phyloP scores from a whole-genome alignment of 1,140 invertebrate species.

The Berghia stephanieae region DNA sequence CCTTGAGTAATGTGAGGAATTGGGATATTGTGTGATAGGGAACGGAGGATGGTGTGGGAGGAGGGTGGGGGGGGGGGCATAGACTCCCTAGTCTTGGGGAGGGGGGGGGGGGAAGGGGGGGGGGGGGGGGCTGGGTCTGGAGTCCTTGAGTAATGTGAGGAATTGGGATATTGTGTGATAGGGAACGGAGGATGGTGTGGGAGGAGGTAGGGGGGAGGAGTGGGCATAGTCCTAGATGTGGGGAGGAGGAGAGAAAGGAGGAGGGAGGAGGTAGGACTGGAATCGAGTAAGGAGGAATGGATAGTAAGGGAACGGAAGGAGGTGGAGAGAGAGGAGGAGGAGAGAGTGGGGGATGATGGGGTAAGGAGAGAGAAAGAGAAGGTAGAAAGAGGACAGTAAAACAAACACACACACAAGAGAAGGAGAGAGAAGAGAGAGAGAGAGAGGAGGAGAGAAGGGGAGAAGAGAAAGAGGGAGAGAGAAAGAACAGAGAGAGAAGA shows the following conservation, averaged over 20 bases:
- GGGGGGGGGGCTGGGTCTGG: background rate
- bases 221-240: background rate
- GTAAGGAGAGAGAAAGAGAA: background rate
- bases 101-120: background rate
- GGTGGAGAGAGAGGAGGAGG: background rate
- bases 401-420: background rate
- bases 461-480: background rate
- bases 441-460: background rate
- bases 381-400: background rate
- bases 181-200: background rate
- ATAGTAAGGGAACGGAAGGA: background rate
- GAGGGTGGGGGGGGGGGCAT: too few relatives aligned
- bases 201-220: background rate
- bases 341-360: background rate
- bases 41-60: too few relatives aligned
- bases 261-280: background rate
- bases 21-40: too few relatives aligned
- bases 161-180: too few relatives aligned
- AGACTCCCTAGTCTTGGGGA: too few relatives aligned
- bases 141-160: too few relatives aligned
- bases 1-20: too few relatives aligned
- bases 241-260: background rate
- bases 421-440: background rate
- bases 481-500: too few relatives aligned
- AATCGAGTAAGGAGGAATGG: background rate